A percentile compares a stretch with the other conserved stretches of the same genome.
These are phyloP conservation scores for Tarsius wallacei DNA, from an alignment of 2,797 vertebrate genomes.

Conservation along the genomic window DNA sequence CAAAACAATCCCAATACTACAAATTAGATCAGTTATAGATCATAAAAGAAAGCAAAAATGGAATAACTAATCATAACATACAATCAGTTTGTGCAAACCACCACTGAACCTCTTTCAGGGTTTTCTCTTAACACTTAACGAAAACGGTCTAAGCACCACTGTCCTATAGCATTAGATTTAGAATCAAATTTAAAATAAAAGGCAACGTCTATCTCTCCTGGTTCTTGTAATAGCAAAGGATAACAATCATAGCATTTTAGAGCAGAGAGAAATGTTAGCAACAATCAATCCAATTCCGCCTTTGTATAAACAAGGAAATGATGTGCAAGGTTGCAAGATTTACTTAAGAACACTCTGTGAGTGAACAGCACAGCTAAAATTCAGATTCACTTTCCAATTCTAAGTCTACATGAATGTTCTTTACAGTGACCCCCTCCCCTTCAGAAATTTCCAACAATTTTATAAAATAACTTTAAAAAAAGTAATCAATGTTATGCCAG, in stretches of 20 bases:
- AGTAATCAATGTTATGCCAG: background rate
- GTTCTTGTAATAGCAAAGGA: slow-evolving; percentile 49
- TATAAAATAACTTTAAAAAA: background rate
- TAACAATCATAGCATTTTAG: slow-evolving; percentile 4
- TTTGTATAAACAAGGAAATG: background rate
- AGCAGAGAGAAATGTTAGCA: slow-evolving; percentile 22
- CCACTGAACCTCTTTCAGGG: background rate
- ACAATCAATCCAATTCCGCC: background rate
- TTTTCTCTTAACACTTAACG: background rate
- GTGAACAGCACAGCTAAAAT: background rate
- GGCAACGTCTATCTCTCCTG: background rate
- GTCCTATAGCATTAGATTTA: background rate
- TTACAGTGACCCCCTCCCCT: background rate
- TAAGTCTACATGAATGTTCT: background rate
- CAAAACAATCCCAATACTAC: background rate
- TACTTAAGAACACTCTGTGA: background rate
- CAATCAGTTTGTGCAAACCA: background rate
- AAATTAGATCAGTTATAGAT: background rate
- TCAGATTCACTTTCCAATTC: slow-evolving; percentile 6
- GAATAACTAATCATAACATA: background rate
- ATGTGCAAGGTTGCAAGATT: background rate
- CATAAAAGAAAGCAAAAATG: slow-evolving; percentile 25
- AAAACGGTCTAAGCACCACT: background rate
- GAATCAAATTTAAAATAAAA: slow-evolving; percentile 59
- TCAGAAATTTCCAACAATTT: slow-evolving; percentile 43